Evolutionary conservation across 2,797 vertebrate species (phyloP).

Genomic region (Anniella stebbinsi): DNA sequence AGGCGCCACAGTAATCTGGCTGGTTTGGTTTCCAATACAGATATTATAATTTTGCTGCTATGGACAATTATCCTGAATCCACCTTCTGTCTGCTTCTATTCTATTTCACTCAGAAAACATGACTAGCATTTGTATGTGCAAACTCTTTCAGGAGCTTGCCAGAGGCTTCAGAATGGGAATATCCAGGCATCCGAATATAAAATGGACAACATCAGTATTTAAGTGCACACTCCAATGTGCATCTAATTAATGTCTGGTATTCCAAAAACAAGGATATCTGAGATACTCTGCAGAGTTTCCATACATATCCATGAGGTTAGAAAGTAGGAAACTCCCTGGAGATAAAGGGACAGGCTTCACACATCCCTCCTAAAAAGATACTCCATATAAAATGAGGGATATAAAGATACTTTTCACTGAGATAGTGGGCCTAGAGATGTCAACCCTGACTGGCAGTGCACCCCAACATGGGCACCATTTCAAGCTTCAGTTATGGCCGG

Average conservation of each 20-base stretch:
- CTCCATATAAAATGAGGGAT: background rate
- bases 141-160: background rate
- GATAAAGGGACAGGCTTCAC: too few relatives aligned
- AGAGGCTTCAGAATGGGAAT: background rate
- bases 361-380: background rate
- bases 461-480: background rate
- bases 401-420: background rate
- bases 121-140: background rate
- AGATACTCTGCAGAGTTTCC: background rate
- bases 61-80: background rate
- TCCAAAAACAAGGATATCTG: background rate
- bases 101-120: background rate
- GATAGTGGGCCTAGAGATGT: background rate
- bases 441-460: too few relatives aligned
- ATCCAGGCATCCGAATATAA: background rate
- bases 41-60: background rate
- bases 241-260: background rate
- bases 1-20: background rate
- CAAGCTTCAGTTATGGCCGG: background rate
- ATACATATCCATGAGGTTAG: too few relatives aligned
- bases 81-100: background rate
- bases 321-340: background rate
- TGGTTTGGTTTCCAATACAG: background rate
- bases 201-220: background rate
- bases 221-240: background rate